These are phyloP conservation scores for Xiphophorus hellerii DNA, from an alignment of 2,113 vertebrate species.

Conservation along the genomic window DNA sequence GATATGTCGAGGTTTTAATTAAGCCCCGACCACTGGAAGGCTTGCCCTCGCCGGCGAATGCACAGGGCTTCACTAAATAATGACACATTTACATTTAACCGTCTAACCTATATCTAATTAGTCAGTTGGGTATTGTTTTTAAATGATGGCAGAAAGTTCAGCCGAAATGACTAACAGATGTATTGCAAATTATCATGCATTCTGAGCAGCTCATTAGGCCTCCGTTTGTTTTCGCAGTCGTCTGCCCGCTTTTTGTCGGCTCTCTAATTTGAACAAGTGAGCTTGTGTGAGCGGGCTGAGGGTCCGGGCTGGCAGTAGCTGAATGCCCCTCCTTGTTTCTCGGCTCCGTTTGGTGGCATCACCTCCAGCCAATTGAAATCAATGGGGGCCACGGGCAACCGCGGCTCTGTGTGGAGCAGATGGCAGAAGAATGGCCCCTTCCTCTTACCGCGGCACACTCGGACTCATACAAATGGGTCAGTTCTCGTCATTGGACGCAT, in stretches of 20 bases:
- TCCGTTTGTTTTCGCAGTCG: slow-evolving; percentile 55
- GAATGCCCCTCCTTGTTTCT: slow-evolving; percentile 78
- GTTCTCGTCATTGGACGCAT: slow-evolving; percentile 31
- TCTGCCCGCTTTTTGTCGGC: slow-evolving; percentile 57
- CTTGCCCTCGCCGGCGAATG: slow-evolving; percentile 53
- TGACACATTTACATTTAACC: slow-evolving; percentile 83
- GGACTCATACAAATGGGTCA: slow-evolving; percentile 72
- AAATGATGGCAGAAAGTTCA: slow-evolving; percentile 76
- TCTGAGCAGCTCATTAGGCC: slow-evolving; percentile 73
- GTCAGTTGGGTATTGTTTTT: slow-evolving; percentile 78
- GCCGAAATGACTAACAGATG: slow-evolving; percentile 82
- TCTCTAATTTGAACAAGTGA: slow-evolving; percentile 64
- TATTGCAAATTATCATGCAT: slow-evolving; percentile 74
- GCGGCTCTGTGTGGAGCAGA: slow-evolving; percentile 74
- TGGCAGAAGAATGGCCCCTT: slow-evolving; percentile 78
- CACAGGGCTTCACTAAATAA: slow-evolving; percentile 70
- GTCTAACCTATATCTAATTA: slow-evolving; percentile 81
- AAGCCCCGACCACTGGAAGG: slow-evolving; percentile 54
- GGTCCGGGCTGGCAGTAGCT: slow-evolving; percentile 68
- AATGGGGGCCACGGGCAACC: slow-evolving; percentile 68
- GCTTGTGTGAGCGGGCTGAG: slow-evolving; percentile 56
- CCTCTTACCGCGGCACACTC: slow-evolving; percentile 52
- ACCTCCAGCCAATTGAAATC: slow-evolving; percentile 74
- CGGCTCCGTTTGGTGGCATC: slow-evolving; percentile 56
- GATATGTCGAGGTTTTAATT: slow-evolving; percentile 80